Evolutionary conservation across 2,888 invertebrate species (phyloP).

Genomic region (Caenorhabditis sp.): DNA sequence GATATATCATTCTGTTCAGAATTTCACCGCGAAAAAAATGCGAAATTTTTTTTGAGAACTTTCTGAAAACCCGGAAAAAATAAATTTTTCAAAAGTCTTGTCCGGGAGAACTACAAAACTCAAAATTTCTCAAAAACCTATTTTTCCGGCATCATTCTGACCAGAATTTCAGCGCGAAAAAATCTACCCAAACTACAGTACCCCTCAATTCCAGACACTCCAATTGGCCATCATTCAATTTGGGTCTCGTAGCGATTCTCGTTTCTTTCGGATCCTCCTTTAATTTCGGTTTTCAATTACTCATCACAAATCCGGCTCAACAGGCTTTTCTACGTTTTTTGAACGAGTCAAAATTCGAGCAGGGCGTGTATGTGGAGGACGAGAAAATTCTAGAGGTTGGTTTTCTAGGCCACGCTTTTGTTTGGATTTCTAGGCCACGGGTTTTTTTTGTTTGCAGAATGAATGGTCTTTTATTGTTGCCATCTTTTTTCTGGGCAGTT

Average conservation of each 20-base stretch:
- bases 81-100: too few species aligned
- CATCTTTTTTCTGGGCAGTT: conserved; percentile 19
- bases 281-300: conserved; percentile 28
- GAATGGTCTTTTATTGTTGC: conserved; percentile 34
- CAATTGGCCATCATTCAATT: not conserved
- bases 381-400: not conserved
- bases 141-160: too few species aligned
- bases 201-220: conserved; percentile 6
- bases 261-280: conserved; percentile 23
- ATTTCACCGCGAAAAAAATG: not conserved
- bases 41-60: too few species aligned
- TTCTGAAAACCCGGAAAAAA: too few species aligned
- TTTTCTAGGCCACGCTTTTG: too few species aligned
- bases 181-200: too few species aligned
- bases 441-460: conserved; percentile 25
- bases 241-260: conserved; percentile 10
- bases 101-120: too few species aligned
- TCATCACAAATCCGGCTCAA: conserved; percentile 37
- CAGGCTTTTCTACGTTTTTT: conserved; percentile 25
- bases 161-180: too few species aligned
- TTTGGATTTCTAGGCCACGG: too few species aligned
- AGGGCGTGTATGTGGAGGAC: too few species aligned
- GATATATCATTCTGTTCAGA: not conserved
- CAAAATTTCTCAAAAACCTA: too few species aligned
- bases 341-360: conserved; percentile 16